A percentile compares a stretch with the other conserved stretches of the same genome.
These are phyloP conservation scores for Cheirogaleus major DNA, from an alignment of 2,797 vertebrate genomes.

Conservation along the genomic window DNA sequence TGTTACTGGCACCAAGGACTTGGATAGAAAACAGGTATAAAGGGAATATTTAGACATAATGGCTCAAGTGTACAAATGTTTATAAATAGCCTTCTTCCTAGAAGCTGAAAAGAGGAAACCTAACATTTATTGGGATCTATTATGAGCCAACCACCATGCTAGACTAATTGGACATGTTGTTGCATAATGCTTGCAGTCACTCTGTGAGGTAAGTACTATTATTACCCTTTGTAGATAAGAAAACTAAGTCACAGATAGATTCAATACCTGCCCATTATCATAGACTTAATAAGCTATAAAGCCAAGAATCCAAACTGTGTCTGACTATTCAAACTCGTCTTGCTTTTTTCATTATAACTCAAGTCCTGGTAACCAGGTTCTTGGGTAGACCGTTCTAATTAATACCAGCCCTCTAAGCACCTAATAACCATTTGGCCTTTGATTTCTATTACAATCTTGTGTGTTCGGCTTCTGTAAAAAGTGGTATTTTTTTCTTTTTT, in stretches of 20 bases:
- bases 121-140: not conserved
- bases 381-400: not conserved
- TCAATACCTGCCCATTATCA: not conserved
- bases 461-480: not conserved
- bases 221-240: not conserved
- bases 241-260: not conserved
- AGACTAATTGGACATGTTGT: not conserved
- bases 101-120: not conserved
- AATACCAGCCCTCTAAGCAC: not conserved
- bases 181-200: not conserved
- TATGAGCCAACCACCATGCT: not conserved
- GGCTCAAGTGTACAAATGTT: conserved; percentile 27
- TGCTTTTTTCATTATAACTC: not conserved
- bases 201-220: not conserved
- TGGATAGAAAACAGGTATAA: conserved; percentile 45
- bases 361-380: not conserved
- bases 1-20: conserved; percentile 61
- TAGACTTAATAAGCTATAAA: not conserved
- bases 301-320: not conserved
- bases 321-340: not conserved
- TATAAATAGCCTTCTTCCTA: conserved; percentile 38
- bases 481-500: not conserved
- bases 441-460: not conserved
- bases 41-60: conserved; percentile 46
- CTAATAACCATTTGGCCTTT: not conserved